phyloP scores from a whole-genome alignment of 2,888 invertebrate genomes.

The Hecatera dysodea region DNA sequence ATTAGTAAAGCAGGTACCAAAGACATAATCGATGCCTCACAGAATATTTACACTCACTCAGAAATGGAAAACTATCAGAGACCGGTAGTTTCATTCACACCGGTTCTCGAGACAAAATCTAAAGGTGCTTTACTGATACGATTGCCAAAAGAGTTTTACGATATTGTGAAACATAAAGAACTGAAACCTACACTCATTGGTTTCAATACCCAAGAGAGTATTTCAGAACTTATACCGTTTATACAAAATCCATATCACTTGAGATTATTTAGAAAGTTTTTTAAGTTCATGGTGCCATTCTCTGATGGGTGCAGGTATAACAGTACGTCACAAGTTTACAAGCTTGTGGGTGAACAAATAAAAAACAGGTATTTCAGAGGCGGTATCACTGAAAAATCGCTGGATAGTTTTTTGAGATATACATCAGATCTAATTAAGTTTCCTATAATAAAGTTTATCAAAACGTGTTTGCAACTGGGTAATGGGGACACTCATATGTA shows the following conservation, averaged over 20 bases:
- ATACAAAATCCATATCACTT: slow-evolving; percentile 80
- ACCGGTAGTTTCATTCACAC: slow-evolving; percentile 83
- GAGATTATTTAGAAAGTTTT: slow-evolving; percentile 75
- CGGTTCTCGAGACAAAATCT: slow-evolving; percentile 75
- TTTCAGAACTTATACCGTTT: slow-evolving; percentile 85
- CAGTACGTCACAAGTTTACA: slow-evolving; percentile 75
- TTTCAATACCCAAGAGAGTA: slow-evolving; percentile 87
- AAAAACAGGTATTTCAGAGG: slow-evolving; percentile 79
- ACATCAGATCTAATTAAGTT: slow-evolving; percentile 84
- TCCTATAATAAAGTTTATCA: slow-evolving; percentile 85
- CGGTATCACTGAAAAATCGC: slow-evolving; percentile 75
- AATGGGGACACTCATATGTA: slow-evolving; percentile 69
- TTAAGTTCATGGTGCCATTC: slow-evolving; percentile 87
- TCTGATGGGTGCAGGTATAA: slow-evolving; percentile 78
- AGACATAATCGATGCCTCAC: slow-evolving; percentile 76
- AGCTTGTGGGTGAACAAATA: slow-evolving; percentile 75
- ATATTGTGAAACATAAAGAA: slow-evolving; percentile 49
- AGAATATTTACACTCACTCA: slow-evolving; percentile 78
- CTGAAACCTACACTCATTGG: slow-evolving; percentile 86
- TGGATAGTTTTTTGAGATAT: slow-evolving; percentile 81
- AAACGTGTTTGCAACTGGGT: slow-evolving; percentile 70
- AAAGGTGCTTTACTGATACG: slow-evolving; percentile 74
- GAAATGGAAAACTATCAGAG: slow-evolving; percentile 82
- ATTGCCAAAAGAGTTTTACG: slow-evolving; percentile 69
- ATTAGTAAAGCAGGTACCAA: slow-evolving; percentile 72